phyloP scores from a whole-genome alignment of 1,140 invertebrate species.

The Aphidius ervi region DNA sequence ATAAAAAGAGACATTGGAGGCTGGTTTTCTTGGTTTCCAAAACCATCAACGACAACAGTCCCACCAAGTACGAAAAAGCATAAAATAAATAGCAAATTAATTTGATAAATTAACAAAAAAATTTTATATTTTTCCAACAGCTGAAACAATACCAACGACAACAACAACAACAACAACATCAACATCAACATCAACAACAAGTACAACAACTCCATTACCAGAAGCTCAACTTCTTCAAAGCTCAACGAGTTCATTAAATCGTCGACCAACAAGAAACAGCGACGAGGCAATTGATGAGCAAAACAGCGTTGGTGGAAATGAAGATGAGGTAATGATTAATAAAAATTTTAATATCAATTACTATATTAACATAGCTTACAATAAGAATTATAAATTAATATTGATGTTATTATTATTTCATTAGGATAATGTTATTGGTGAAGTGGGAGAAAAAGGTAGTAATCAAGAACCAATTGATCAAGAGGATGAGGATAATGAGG shows the following conservation, averaged over 20 bases:
- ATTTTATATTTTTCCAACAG: background rate
- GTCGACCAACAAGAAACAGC: constrained; percentile 11
- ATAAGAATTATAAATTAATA: too few species aligned
- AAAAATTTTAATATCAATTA: background rate
- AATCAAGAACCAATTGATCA: constrained; percentile 1
- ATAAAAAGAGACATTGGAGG: constrained; percentile 34
- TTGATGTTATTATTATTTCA: background rate
- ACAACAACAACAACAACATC: background rate
- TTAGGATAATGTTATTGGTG: constrained; percentile 27
- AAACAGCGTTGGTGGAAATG: constrained; percentile 24
- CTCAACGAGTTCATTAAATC: background rate
- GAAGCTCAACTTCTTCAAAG: background rate
- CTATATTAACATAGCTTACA: too few species aligned
- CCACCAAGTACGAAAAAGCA: background rate
- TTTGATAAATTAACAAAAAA: background rate
- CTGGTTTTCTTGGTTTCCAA: constrained; percentile 11
- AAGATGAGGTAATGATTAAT: constrained; percentile 19
- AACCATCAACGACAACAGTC: constrained; percentile 7
- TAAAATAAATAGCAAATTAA: background rate
- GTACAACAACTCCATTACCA: background rate
- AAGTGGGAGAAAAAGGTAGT: constrained; percentile 20
- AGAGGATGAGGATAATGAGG: constrained; percentile 36
- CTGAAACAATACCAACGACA: background rate
- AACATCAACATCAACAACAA: constrained; percentile 6
- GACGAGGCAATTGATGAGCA: constrained; percentile 14